These are phyloP conservation scores for Leucosticte australis DNA, from an alignment of 2,113 vertebrate species.

Conservation along the genomic window DNA sequence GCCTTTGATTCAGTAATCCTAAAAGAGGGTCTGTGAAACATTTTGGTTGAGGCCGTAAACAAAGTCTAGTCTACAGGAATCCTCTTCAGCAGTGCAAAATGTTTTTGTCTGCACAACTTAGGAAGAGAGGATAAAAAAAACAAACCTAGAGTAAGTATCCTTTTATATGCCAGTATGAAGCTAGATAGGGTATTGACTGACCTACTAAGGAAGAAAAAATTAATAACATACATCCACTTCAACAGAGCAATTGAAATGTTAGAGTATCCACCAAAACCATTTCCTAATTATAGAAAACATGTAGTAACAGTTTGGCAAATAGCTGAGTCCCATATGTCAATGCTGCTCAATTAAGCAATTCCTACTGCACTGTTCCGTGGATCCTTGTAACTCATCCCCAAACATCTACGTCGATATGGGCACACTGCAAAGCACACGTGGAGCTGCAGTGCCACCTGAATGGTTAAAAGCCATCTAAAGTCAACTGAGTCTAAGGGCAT, in stretches of 20 bases:
- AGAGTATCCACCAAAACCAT: background rate
- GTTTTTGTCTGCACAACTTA: background rate
- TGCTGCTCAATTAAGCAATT: background rate
- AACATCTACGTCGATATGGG: rapidly evolving
- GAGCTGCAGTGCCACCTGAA: background rate
- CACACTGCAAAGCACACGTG: background rate
- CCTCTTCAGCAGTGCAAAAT: background rate
- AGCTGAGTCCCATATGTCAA: background rate
- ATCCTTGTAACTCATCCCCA: background rate
- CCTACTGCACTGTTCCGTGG: background rate
- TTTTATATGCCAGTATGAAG: background rate
- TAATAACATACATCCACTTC: background rate
- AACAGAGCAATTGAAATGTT: background rate
- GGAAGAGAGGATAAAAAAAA: background rate
- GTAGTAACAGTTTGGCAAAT: background rate
- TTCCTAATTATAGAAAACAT: slow-evolving; percentile 24
- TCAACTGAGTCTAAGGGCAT: background rate
- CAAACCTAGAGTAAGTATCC: background rate
- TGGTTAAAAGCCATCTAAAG: background rate
- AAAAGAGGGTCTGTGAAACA: background rate
- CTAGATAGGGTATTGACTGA: background rate
- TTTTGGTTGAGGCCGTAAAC: background rate
- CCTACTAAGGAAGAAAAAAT: background rate
- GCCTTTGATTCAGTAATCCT: background rate
- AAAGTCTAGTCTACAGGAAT: background rate